Evolutionary conservation across 2,888 invertebrate species (phyloP).

Genomic region (Dascillus cervinus): DNA sequence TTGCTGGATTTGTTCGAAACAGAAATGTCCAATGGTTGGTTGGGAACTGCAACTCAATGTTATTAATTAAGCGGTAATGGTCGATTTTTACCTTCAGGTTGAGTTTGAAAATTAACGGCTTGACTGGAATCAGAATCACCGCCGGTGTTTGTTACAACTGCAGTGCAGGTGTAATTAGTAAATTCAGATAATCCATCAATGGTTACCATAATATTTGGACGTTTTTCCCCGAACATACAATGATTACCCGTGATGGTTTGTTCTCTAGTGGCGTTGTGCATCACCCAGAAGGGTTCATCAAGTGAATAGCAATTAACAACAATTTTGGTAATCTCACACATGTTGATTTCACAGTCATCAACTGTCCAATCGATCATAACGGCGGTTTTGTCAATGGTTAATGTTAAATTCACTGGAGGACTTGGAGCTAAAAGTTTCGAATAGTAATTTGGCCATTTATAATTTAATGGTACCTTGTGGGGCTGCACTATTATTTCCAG

Average conservation of each 20-base stretch:
- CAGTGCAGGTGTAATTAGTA: conserved; percentile 15
- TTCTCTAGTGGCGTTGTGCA: neutral
- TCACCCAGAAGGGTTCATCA: conserved; percentile 2
- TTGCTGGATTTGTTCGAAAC: conserved; percentile 1
- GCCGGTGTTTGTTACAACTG: conserved; percentile 6
- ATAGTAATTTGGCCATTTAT: too few relatives aligned
- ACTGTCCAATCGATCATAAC: conserved; percentile 6
- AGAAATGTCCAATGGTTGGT: too few relatives aligned
- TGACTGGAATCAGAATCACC: conserved; percentile 10
- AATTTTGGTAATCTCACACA: conserved; percentile 8
- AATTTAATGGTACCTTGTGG: neutral
- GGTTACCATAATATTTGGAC: too few relatives aligned
- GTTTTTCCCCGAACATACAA: conserved; percentile 1
- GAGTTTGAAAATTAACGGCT: conserved; percentile 8
- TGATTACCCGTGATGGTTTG: neutral
- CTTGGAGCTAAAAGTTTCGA: conserved; percentile 10
- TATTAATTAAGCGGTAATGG: too few relatives aligned
- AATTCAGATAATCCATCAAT: conserved; percentile 10
- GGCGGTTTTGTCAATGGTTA: conserved; percentile 3
- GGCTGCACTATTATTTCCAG: too few relatives aligned
- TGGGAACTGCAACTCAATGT: too few relatives aligned
- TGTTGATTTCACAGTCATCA: conserved; percentile 7
- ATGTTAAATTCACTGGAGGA: conserved; percentile 6
- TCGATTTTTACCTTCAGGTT: conserved; percentile 12
- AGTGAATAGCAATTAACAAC: conserved; percentile 8